Evolutionary conservation across 2,113 vertebrate species (phyloP).

Genomic region (Saguinus imperator): DNA sequence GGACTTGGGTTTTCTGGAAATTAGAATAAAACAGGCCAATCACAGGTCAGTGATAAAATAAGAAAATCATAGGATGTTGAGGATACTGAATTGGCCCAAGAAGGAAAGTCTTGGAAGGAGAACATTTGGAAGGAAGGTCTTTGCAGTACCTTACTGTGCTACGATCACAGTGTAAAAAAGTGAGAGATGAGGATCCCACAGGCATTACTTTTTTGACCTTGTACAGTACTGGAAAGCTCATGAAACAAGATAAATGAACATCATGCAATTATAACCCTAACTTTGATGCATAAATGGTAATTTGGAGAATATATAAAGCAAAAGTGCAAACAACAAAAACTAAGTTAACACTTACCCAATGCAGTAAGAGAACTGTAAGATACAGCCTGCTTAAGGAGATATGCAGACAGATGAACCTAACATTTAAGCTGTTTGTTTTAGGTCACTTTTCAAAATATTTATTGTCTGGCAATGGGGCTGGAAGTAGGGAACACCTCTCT

Average conservation of each 20-base stretch:
- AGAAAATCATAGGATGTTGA: slow-evolving; percentile 33
- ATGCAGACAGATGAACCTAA: slow-evolving; percentile 21
- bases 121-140: slow-evolving; percentile 51
- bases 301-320: slow-evolving; percentile 47
- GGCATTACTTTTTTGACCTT: slow-evolving; percentile 39
- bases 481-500: not conserved
- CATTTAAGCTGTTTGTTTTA: not conserved
- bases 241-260: slow-evolving; percentile 34
- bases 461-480: not conserved
- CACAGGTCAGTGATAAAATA: not conserved
- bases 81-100: slow-evolving; percentile 52
- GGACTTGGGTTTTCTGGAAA: slow-evolving; percentile 65
- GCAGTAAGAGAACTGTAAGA: slow-evolving; percentile 2
- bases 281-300: slow-evolving; percentile 44
- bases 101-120: slow-evolving; percentile 24
- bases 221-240: slow-evolving; percentile 52
- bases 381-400: not conserved
- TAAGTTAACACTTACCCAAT: not conserved
- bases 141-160: slow-evolving; percentile 49
- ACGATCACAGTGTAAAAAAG: slow-evolving; percentile 32
- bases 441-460: not conserved
- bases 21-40: slow-evolving; percentile 62
- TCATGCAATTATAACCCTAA: slow-evolving; percentile 55
- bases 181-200: slow-evolving; percentile 16
- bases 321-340: slow-evolving; percentile 37